Percentiles rank a stretch among this genome's conserved stretches.
Conservation (phyloP, 1,140 invertebrate genomes). For the Drosophila hydei region DNA sequence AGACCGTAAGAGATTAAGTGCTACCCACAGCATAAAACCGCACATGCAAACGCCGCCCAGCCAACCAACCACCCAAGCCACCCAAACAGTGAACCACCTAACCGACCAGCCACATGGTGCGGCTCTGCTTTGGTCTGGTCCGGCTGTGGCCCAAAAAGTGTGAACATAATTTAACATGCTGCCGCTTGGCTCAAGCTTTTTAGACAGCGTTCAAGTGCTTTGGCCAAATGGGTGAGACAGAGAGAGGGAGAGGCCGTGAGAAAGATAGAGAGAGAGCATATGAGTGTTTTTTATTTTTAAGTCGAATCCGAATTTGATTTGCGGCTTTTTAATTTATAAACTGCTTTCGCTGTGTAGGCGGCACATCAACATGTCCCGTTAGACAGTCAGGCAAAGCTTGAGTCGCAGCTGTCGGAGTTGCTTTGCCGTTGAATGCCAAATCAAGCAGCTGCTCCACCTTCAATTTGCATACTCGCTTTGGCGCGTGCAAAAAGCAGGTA, state of each 20-base stretch:
- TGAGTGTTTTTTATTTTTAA: conserved; percentile 76
- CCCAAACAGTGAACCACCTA: background rate
- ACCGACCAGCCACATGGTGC: conserved; percentile 29
- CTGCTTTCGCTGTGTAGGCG: conserved; percentile 58
- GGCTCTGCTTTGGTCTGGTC: conserved; percentile 39
- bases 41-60: conserved; percentile 65
- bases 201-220: conserved; percentile 24
- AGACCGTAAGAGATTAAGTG: conserved; percentile 79
- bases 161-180: conserved; percentile 82
- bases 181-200: conserved; percentile 29
- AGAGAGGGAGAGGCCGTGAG: background rate
- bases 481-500: background rate
- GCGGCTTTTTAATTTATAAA: conserved; percentile 82
- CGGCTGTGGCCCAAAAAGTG: conserved; percentile 61
- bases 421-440: conserved; percentile 74
- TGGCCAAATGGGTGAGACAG: conserved; percentile 16
- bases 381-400: conserved; percentile 38
- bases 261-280: conserved; percentile 2
- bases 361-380: conserved; percentile 71
- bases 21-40: conserved; percentile 75
- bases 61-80: conserved; percentile 11
- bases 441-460: conserved; percentile 68
- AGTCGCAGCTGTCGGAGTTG: conserved; percentile 62
- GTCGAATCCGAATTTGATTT: conserved; percentile 80
- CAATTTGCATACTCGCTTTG: conserved; percentile 6